Base-by-base conservation (phyloP, 2,888 invertebrate species). In the Graphium colonna region DNA sequence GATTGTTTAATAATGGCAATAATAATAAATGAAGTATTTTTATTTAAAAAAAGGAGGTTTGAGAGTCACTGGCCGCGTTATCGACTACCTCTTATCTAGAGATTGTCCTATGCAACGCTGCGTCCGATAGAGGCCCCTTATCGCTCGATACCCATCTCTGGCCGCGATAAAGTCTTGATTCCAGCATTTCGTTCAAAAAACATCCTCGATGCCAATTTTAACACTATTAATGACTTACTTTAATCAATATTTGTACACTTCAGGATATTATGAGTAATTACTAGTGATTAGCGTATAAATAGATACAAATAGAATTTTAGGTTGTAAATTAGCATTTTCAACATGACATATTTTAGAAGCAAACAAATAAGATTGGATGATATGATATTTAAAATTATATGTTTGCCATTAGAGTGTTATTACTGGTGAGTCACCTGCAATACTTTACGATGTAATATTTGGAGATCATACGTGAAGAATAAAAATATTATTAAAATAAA, bases 21-120 rank as follows among this genome's bases (percentile, higher is more conserved):
- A n/a, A 26, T 26, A 26, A 26, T 26, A 26, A 26, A 7, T 26
- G 26, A 9, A 33, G 33, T n/a, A n/a, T n/a, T n/a, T n/a, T n/a
- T n/a, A n/a, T n/a, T n/a, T n/a, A n/a, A 33, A 33, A 33, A n/a
- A 5, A 16, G 15, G 13, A 61, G 69, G 65, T 75, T 81, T 80
- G 75, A 62, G 73, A 68, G 45, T 45, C 76, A 15, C 47, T 42
- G 67, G 44, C 47, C 2, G 38, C 60, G 31, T 69, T 77, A 77
- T 79, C 79, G 10, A 33, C 8, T 7, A 10, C n/a, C 61, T 55
- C 62, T 62, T 65, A 65, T 62, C 64, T 53, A 53, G 56, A 55
- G 63, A 61, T 61, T 52, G 62, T 51, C 51, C 58, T 55, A 54
- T 42, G 58, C 51, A 52, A 58, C 57, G 59, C 43, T 42, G 36